phyloP scores from a whole-genome alignment of 2,113 vertebrate species.

The Cyprinodon variegatus region DNA sequence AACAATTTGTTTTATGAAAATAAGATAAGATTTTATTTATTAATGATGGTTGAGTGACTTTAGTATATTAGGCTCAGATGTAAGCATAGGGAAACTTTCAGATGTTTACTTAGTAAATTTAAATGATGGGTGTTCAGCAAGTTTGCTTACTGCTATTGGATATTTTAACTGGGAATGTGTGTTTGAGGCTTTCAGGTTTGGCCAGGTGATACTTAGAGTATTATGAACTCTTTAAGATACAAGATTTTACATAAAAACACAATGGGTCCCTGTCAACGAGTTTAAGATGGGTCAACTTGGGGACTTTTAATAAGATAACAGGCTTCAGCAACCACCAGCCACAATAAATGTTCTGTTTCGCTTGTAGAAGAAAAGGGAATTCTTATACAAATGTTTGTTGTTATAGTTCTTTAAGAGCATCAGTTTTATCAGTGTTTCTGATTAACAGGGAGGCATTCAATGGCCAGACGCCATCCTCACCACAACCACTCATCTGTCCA shows the following conservation, averaged over 20 bases:
- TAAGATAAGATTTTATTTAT: too few relatives aligned
- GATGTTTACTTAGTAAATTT: background rate
- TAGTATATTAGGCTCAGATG: background rate
- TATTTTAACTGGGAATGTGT: background rate
- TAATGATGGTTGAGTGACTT: background rate
- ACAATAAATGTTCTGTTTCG: background rate
- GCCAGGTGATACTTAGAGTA: too few relatives aligned
- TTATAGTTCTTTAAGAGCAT: background rate
- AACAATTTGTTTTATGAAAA: too few relatives aligned
- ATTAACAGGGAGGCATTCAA: slow-evolving; percentile 67
- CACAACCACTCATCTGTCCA: slow-evolving; percentile 65
- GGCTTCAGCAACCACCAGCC: background rate
- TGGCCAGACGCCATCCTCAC: slow-evolving; percentile 65
- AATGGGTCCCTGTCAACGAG: too few relatives aligned
- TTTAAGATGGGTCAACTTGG: background rate
- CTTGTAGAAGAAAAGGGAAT: background rate
- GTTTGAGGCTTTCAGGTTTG: background rate
- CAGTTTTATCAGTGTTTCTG: slow-evolving; percentile 14
- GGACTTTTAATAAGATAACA: background rate
- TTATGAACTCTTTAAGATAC: background rate
- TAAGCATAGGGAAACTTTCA: background rate
- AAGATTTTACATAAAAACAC: background rate
- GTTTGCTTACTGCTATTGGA: too few relatives aligned
- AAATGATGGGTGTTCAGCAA: background rate
- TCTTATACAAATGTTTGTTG: slow-evolving; percentile 8